Evolutionary conservation across 2,113 vertebrate genomes (phyloP).

Genomic region (Hippopotamus amphibius): DNA sequence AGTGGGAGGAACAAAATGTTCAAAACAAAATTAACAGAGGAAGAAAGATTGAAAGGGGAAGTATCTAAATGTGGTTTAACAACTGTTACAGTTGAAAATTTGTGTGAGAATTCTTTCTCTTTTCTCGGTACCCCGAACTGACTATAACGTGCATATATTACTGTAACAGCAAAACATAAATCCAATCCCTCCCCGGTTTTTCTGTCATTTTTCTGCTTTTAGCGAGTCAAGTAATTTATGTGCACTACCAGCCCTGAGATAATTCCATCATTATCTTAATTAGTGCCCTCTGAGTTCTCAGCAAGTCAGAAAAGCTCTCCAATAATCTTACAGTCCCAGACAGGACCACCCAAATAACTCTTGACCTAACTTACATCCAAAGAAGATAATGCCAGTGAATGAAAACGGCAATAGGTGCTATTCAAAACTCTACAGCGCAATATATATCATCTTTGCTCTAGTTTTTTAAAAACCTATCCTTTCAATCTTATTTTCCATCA

Average conservation of each 20-base stretch:
- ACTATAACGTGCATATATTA: neutral
- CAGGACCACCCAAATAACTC: neutral
- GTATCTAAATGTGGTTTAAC: neutral
- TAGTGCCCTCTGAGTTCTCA: neutral
- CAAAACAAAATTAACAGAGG: neutral
- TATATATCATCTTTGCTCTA: neutral
- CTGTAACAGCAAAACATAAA: conserved; percentile 20
- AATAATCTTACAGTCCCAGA: neutral
- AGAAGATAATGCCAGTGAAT: neutral
- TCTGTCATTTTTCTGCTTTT: conserved; percentile 27
- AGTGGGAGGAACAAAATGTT: neutral
- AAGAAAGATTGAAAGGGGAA: neutral
- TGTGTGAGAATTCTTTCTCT: neutral
- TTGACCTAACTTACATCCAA: neutral
- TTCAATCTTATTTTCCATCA: neutral
- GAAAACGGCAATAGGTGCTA: neutral
- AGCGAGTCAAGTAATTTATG: neutral
- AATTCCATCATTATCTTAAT: neutral
- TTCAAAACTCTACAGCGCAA: neutral
- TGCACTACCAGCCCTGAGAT: neutral
- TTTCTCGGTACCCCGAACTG: neutral
- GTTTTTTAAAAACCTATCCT: neutral
- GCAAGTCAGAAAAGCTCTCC: neutral
- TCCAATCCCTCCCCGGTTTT: neutral
- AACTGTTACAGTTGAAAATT: neutral